These are phyloP conservation scores for Garra rufa DNA, from an alignment of 2,113 vertebrate genomes.

Conservation along the genomic window DNA sequence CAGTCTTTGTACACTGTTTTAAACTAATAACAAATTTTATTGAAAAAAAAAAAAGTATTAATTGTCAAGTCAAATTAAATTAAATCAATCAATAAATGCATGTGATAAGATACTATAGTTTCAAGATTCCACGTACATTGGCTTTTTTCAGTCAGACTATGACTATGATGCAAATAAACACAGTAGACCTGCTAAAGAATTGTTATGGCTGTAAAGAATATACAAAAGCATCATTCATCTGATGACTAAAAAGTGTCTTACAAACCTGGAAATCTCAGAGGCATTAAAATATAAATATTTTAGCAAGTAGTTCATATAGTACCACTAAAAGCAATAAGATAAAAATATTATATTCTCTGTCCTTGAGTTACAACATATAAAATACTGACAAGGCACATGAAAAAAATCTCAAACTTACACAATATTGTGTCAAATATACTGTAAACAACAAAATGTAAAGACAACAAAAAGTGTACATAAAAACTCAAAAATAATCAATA, in stretches of 20 bases:
- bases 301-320: neutral
- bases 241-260: neutral
- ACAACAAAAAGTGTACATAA: neutral
- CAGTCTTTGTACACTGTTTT: neutral
- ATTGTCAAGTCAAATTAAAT: slow-evolving; percentile 1
- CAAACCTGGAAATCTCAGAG: neutral
- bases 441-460: neutral
- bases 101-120: neutral
- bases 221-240: neutral
- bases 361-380: slow-evolving; percentile 15
- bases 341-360: slow-evolving; percentile 3
- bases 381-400: slow-evolving; percentile 19
- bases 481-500: neutral
- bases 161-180: neutral
- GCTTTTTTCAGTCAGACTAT: neutral
- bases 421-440: neutral
- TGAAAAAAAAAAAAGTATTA: neutral
- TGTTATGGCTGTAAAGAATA: neutral
- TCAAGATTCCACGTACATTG: slow-evolving; percentile 9
- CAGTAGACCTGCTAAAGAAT: neutral
- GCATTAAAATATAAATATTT: neutral
- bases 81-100: slow-evolving; percentile 31
- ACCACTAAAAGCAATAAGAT: neutral
- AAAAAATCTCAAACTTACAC: neutral
- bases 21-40: neutral